phyloP scores from a whole-genome alignment of 2,888 invertebrate species.

The Chymomyza amoena region DNA sequence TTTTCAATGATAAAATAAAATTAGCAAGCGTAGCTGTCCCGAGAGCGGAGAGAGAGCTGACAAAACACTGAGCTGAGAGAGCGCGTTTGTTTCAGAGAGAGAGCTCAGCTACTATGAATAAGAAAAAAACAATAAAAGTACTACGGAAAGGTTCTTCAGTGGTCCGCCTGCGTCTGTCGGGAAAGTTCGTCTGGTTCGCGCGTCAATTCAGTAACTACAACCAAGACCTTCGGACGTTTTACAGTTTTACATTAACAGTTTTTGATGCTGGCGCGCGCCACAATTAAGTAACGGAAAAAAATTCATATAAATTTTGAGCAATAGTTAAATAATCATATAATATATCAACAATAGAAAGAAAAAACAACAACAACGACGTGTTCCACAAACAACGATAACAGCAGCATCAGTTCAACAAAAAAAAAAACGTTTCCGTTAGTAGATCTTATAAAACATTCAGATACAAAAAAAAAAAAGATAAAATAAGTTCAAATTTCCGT shows the following conservation, averaged over 20 bases:
- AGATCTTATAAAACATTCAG: slow-evolving; percentile 5
- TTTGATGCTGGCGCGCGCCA: slow-evolving; percentile 58
- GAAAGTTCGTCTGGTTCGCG: slow-evolving; percentile 32
- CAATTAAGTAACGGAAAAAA: slow-evolving; percentile 60
- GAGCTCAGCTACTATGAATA: slow-evolving; percentile 1
- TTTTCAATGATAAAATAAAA: slow-evolving; percentile 44
- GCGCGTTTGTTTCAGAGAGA: background rate
- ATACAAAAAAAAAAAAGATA: background rate
- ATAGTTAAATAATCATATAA: slow-evolving; percentile 1
- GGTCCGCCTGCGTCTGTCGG: background rate
- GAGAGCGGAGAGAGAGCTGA: background rate
- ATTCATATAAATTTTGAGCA: background rate
- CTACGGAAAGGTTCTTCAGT: slow-evolving; percentile 23
- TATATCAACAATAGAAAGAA: slow-evolving; percentile 20
- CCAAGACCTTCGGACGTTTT: slow-evolving; percentile 67
- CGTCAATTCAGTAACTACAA: slow-evolving; percentile 69
- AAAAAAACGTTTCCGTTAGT: slow-evolving; percentile 39
- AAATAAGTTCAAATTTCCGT: background rate
- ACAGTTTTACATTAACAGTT: slow-evolving; percentile 33
- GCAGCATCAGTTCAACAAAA: slow-evolving; percentile 4
- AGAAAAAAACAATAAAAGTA: slow-evolving; percentile 17
- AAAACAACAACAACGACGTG: background rate
- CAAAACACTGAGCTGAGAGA: slow-evolving; percentile 23
- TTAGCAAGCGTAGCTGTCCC: slow-evolving; percentile 26
- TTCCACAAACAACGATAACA: slow-evolving; percentile 7